Evolutionary conservation across 2,888 invertebrate genomes (phyloP), one percentile per base, ranked within the genome.

Genomic region (Leptura quadrifasciata): DNA sequence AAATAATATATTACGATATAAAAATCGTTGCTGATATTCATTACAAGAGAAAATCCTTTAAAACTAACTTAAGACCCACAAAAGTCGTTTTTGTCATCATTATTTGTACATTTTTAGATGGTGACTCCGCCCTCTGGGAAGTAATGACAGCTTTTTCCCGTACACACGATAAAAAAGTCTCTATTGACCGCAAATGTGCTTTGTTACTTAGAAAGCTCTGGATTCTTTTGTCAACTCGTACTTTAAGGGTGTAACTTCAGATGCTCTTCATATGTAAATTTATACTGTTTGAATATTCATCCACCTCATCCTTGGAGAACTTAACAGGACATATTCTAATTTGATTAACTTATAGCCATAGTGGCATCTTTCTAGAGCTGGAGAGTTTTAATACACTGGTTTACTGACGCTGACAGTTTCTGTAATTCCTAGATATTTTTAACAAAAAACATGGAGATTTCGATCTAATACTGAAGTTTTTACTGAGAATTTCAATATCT

Each of bases 241-340:
- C 70, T 76, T 73, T 72, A 72, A 83, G 81, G 77, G 79, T 78
- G 73, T 73, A 79, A 81, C 81, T 79, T 79, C 76, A 78, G 78
- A 78, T 80, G 81, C 86, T 84, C 86, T 88, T 86, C 86, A 87
- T 84, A 88, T 88, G 87, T 82, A 87, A 88, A 88, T 88, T 79
- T 80, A 79, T 75, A 80, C 71, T 76, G 74, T 86, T 84, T 88
- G 87, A 88, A 88, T 88, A 88, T 88, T 87, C 88, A 88, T 88
- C 81, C 81, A 80, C 76, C 80, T 82, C 84, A 84, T 84, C 83
- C 83, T 81, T 76, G 76, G 76, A 76, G 80, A 85, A 86, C 83
- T 84, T 81, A 81, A 82, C 81, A 81, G 80, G 81, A 82, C 84
- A 83, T 82, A 81, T 84, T 84, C 85, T 84, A 84, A 84, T 83